Evolutionary conservation across 2,888 invertebrate species (phyloP).

Genomic region (Tetramorium bicarinatum): DNA sequence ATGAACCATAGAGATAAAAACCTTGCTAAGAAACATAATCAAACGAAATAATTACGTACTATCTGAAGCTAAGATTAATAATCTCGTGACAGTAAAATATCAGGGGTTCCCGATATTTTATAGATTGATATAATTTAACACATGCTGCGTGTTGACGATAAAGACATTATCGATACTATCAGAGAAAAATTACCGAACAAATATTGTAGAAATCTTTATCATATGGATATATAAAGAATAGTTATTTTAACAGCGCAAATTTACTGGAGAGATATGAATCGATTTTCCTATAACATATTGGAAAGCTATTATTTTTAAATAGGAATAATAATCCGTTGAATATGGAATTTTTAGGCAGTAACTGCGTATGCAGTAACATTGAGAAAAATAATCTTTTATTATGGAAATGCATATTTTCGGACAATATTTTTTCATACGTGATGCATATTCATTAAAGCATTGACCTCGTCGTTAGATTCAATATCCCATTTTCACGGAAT

Average conservation of each 20-base stretch:
- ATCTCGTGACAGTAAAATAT: slow-evolving; percentile 20
- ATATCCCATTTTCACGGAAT: slow-evolving; percentile 47
- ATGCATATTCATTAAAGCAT: slow-evolving; percentile 57
- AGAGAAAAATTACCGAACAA: slow-evolving; percentile 30
- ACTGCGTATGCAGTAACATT: slow-evolving; percentile 26
- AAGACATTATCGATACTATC: not conserved
- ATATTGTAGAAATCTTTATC: slow-evolving; percentile 2
- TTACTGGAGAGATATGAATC: slow-evolving; percentile 24
- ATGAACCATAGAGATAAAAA: slow-evolving; percentile 60
- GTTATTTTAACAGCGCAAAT: slow-evolving; percentile 29
- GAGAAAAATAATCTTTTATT: slow-evolving; percentile 53
- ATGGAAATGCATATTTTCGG: slow-evolving; percentile 50
- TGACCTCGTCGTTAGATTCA: slow-evolving; percentile 53
- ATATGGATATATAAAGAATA: not conserved
- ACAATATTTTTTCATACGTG: slow-evolving; percentile 54
- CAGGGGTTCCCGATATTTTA: not conserved
- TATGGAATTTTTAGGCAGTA: slow-evolving; percentile 24
- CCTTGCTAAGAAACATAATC: slow-evolving; percentile 59
- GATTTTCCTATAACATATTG: slow-evolving; percentile 26
- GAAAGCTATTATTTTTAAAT: slow-evolving; percentile 50
- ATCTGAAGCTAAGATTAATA: slow-evolving; percentile 57
- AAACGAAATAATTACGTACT: slow-evolving; percentile 54
- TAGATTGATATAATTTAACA: slow-evolving; percentile 1
- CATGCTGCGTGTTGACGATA: not conserved
- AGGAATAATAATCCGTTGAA: slow-evolving; percentile 47